Base-by-base conservation (phyloP, 2,888 invertebrate species). In the Anthophora plumipes region DNA sequence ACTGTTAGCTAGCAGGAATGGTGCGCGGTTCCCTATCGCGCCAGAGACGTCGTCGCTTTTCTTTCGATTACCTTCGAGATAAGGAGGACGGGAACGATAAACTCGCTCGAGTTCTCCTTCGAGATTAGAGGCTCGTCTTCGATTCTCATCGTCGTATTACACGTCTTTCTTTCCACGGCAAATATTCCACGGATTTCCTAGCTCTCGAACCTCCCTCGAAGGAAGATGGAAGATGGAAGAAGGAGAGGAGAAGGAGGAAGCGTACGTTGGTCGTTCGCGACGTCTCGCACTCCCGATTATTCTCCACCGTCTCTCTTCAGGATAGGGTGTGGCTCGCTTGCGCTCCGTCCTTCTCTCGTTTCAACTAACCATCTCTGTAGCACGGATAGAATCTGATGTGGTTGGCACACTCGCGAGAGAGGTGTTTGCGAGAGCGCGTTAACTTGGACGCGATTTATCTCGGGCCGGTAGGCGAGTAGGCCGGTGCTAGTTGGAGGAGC, bases 361-460 rank as follows among this genome's bases (percentile, higher is more conserved):
- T 50, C 12, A 12, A 43, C 57, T 48, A 46, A 31, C 55, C n/a
- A 7, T n/a, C 55, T 22, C 50, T 37, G 41, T 46, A n/a, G n/a
- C 70, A 55, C 59, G 67, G 76, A 66, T 73, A 60, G 75, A 64
- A 76, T 60, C 39, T 8, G 22, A 54, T 41, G 60, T 59, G 79
- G 41, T 77, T 41, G 25, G 31, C 25, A 54, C 37, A 25, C 50
- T 9, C 59, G 52, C 39, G 60, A 31, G 59, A 69, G 54, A n/a
- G 41, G 67, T 46, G 63, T 12, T 37, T 41, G 52, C 48, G 59
- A 31, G 55, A 52, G 76, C 74, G 83, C 85, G 87, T 79, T 78
- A 84, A 85, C 80, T 82, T 76, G 67, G 46, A 69, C 68, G 83
- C 83, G 89, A 86, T 88, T 83, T 85, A 84, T 84, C 86, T 85